Conservation (phyloP, 2,797 vertebrate genomes). For the Tachyglossus aculeatus region DNA sequence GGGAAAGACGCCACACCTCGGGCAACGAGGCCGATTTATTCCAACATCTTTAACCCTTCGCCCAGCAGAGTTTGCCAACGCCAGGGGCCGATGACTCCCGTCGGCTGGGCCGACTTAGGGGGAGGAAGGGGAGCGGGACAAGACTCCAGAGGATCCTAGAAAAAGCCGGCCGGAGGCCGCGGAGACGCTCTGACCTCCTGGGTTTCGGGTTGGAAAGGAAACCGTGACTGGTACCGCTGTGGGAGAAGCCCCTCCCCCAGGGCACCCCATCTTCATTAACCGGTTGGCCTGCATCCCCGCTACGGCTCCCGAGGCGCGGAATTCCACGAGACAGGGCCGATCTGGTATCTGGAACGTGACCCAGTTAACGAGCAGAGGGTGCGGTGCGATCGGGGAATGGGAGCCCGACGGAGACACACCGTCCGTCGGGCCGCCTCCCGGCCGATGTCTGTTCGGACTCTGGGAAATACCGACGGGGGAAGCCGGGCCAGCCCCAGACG, state of each 20-base stretch:
- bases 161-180: not conserved
- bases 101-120: not conserved
- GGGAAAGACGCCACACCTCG: conserved; percentile 43
- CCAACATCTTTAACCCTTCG: conserved; percentile 65
- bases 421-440: too few relatives aligned
- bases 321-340: conserved; percentile 6
- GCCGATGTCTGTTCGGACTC: not conserved
- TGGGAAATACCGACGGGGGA: conserved; percentile 6
- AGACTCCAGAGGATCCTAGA: not conserved
- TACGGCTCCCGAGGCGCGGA: too few relatives aligned
- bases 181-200: too few relatives aligned
- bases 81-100: not conserved
- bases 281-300: too few relatives aligned
- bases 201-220: too few relatives aligned
- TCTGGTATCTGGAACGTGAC: conserved; percentile 6
- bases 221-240: too few relatives aligned
- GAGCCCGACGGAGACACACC: not conserved
- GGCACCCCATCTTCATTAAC: too few relatives aligned
- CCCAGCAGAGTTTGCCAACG: not conserved
- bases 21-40: conserved; percentile 48
- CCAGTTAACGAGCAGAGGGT: not conserved
- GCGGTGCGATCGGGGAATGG: not conserved
- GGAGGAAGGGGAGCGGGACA: rapidly evolving
- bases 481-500: not conserved
- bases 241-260: too few relatives aligned